These are phyloP conservation scores for Hypolimnas misippus DNA, from an alignment of 2,888 invertebrate species.

Conservation along the genomic window DNA sequence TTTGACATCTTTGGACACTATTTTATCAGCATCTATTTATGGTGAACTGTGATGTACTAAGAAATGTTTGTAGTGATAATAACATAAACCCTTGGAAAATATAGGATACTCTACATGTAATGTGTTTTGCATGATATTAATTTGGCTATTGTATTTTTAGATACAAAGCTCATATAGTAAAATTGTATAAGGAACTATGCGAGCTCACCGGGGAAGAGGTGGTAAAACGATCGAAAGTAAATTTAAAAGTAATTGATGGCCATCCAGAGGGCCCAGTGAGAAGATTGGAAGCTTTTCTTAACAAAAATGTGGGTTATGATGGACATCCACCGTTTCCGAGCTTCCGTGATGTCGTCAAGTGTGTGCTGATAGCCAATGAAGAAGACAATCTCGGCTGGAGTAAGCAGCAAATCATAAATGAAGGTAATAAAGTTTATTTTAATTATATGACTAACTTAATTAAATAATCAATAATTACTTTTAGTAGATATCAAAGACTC, in stretches of 20 bases:
- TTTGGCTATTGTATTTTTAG: constrained; percentile 49
- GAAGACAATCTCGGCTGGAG: constrained; percentile 55
- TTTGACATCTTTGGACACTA: no score
- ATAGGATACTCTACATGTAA: no score
- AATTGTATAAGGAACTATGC: constrained; percentile 59
- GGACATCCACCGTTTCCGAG: constrained; percentile 72
- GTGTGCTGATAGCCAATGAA: constrained; percentile 56
- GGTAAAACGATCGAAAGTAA: constrained; percentile 54
- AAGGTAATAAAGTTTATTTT: constrained; percentile 56
- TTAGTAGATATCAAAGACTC: no score
- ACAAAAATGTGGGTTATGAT: constrained; percentile 53
- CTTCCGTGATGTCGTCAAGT: constrained; percentile 72
- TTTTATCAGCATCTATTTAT: no score
- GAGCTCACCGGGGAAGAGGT: constrained; percentile 49
- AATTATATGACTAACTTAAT: background rate
- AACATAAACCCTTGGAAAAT: no score
- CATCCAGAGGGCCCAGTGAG: constrained; percentile 62
- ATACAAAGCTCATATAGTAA: constrained; percentile 55
- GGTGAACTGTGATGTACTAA: no score
- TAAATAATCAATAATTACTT: background rate
- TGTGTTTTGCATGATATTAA: no score
- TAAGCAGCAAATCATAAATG: constrained; percentile 49
- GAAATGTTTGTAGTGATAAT: no score
- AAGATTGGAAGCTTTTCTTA: constrained; percentile 59
- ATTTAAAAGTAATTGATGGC: constrained; percentile 53